Base-by-base conservation (phyloP, 2,113 vertebrate genomes). In the Tenebrosternarchus preto region DNA sequence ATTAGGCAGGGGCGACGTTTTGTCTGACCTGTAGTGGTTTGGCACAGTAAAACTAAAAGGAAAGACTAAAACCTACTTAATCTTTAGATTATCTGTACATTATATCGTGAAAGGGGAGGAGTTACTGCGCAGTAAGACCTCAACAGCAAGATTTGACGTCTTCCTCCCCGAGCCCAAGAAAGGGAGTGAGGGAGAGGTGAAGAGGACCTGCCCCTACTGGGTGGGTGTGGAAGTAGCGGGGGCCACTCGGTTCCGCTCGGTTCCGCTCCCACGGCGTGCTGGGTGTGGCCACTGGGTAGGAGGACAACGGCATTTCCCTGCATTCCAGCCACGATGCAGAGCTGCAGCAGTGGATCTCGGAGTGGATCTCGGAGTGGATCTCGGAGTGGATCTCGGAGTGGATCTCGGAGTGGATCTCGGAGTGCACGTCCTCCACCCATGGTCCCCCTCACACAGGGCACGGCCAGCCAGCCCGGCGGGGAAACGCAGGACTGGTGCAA, bases 281-380 rank as follows among this genome's bases (percentile, higher is more conserved):
- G 71, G 25, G 56, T 77, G 60, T 77, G 78, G 82, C 69, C 3
- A 68, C 50, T 57, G 74, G 61, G 66, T 82, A 56, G 82, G 60
- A 80, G 64, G 82, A 77, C 84, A 85, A 85, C 84, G 83, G 88
- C 85, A 83, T 87, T 86, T 84, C 81, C 67, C 71, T 36, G 68
- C 88, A 86, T 89, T 89, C 88, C 86, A 80, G 55, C 57, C 36
- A 64, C 85, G 86, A 84, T 82, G 86, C 84, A 84, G 55, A 82
- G 69, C 69, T 33, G 55, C 22, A 74, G 82, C 77, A 55, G 15
- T 77, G 82, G 72, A 78, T 80, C n/a, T 24, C 8, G 24, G 46
- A 67, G 43, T 77, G 82, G 72, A 78, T 80, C n/a, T 24, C 8
- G 24, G 46, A 55, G 15, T 77, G 82, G 72, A 78, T 80, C n/a